Conservation (phyloP, 2,888 invertebrate genomes). For the Linnaemya vulpina region DNA sequence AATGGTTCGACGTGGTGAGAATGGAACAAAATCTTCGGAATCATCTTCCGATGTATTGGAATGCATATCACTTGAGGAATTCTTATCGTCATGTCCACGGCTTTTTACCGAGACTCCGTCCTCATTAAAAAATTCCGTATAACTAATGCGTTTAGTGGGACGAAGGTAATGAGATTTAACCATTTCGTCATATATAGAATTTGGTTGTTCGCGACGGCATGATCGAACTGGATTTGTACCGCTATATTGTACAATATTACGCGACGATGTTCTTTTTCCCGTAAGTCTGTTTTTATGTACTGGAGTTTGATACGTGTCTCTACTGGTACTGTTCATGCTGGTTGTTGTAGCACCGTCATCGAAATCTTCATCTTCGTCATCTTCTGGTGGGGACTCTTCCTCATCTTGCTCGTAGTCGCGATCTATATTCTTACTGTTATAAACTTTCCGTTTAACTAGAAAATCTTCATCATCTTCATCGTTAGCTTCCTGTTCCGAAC, state of each 20-base stretch:
- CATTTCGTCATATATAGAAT: conserved; percentile 83
- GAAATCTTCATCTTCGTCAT: conserved; percentile 78
- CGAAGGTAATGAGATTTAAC: conserved; percentile 82
- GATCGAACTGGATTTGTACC: conserved; percentile 83
- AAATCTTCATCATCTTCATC: conserved; percentile 82
- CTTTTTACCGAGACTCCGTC: conserved; percentile 77
- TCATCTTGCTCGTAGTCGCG: conserved; percentile 81
- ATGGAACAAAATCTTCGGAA: conserved; percentile 79
- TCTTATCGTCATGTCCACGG: conserved; percentile 36
- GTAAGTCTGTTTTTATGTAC: conserved; percentile 75
- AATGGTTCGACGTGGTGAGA: conserved; percentile 67
- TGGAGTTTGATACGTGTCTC: conserved; percentile 78
- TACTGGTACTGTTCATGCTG: conserved; percentile 78
- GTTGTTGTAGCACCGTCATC: conserved; percentile 79
- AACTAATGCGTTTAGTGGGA: conserved; percentile 82
- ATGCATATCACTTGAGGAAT: conserved; percentile 55
- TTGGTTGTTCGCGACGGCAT: conserved; percentile 79
- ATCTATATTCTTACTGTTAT: conserved; percentile 52
- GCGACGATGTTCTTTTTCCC: conserved; percentile 45
- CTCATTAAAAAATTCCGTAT: conserved; percentile 81
- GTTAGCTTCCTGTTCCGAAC: conserved; percentile 83
- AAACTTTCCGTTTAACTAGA: conserved; percentile 73
- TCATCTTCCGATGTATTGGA: conserved; percentile 77
- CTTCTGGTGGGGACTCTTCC: conserved; percentile 79
- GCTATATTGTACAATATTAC: conserved; percentile 78